Base-by-base conservation (phyloP, 2,113 vertebrate species). In the Zapus hudsonius region DNA sequence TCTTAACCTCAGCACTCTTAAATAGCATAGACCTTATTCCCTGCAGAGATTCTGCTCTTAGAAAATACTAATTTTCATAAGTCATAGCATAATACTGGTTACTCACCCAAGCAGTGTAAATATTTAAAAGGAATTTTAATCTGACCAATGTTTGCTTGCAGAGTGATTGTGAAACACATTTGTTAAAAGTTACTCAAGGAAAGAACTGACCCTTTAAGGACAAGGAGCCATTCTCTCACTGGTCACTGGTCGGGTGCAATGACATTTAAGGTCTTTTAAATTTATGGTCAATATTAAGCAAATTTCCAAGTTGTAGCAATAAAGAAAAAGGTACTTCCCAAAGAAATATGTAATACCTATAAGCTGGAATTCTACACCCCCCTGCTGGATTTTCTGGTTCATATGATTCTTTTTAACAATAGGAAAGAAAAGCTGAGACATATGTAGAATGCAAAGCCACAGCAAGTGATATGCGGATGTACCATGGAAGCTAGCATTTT, bases 281-380 rank as follows among this genome's bases (percentile, higher is more conserved):
- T 40, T 79, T 38, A 4, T 12, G 42, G 40, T 74, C 87, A 92
- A 9, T 40, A 79, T 66, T 12, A 93, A 94, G 70, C 47, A 92
- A 84, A 66, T 29, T 38, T 64, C 79, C 64, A 17, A 38, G 4
- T 76, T 31, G 63, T 33, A 2, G 0, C 91, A 70, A 52, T 38
- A 91, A 8, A 93, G 33, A 73, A 94, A 90, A 84, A 93, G 40
- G 59, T 73, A 70, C 67, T 92, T 84, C 94, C 40, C 27, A 29
- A 90, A 72, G 9, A 74, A 81, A 91, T 78, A n/a, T 67, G 15
- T 55, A 93, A 36, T 64, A 87, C 8, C 61, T 75, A 93, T 90
- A 96, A 89, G 3, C 63, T 96, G 89, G 89, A 97, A 96, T 97
- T 96, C 92, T 97, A 97, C 94, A 96, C 66, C 95, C 94, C 96